phyloP scores from a whole-genome alignment of 2,113 vertebrate genomes.

The Rattus rattus region DNA sequence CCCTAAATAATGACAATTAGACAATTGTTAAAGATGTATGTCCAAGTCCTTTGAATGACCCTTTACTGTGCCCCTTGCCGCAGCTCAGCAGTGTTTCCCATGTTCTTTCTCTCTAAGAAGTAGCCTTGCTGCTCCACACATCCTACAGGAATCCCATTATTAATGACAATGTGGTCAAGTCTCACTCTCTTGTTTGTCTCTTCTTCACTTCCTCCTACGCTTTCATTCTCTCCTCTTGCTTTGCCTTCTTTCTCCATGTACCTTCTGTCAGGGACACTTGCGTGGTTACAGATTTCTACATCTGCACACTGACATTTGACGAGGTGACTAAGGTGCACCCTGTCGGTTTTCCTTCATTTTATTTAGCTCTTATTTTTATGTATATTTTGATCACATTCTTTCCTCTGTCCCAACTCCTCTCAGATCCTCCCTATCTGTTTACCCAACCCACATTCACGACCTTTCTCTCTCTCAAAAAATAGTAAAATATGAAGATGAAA shows the following conservation, averaged over 20 bases:
- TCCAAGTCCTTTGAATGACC: too few relatives aligned
- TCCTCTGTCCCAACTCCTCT: too few relatives aligned
- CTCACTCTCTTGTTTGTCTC: background rate
- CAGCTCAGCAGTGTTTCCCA: rapidly evolving
- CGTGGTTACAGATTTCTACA: background rate
- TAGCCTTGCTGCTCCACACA: background rate
- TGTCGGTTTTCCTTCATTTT: background rate
- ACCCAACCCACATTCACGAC: background rate
- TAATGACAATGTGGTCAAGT: background rate
- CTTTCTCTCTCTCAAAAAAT: background rate
- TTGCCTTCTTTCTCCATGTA: too few relatives aligned
- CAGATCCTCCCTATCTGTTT: too few relatives aligned
- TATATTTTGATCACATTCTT: background rate
- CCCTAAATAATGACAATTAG: background rate
- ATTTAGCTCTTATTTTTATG: background rate
- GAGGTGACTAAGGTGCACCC: background rate
- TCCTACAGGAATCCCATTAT: background rate
- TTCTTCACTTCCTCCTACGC: background rate
- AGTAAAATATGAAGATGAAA: background rate
- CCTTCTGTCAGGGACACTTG: background rate
- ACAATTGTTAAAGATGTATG: background rate
- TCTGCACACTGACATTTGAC: background rate
- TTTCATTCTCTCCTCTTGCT: background rate
- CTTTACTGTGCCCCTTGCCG: rapidly evolving
- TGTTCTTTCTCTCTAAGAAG: background rate